Conservation (phyloP, 2,797 vertebrate genomes). For the Mionectes olivaceus region DNA sequence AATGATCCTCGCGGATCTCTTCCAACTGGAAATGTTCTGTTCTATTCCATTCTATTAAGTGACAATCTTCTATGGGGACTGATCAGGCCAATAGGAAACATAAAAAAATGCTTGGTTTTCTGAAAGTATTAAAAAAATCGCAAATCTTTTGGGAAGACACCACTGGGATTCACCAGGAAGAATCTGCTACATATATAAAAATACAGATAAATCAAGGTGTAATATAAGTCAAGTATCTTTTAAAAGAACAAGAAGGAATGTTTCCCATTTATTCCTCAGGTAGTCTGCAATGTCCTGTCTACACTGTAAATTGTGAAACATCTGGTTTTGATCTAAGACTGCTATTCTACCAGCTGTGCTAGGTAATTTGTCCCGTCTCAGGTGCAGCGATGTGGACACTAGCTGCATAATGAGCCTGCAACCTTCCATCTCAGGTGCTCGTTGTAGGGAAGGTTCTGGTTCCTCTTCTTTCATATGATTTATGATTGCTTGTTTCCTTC, state of each 20-base stretch:
- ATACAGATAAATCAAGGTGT: not conserved
- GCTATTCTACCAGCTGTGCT: not conserved
- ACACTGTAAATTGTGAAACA: not conserved
- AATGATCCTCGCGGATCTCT: not conserved
- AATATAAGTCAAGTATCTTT: not conserved
- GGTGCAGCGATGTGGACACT: not conserved
- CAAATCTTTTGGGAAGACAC: not conserved
- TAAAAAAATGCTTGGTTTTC: not conserved
- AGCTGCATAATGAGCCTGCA: fast-evolving
- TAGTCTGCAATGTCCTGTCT: not conserved
- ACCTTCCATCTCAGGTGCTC: not conserved
- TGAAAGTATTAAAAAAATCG: fast-evolving
- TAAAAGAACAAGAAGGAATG: not conserved
- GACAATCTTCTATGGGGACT: not conserved
- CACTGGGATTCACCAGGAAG: not conserved
- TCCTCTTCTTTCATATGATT: not conserved
- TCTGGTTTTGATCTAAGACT: not conserved
- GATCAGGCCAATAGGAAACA: not conserved
- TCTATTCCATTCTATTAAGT: not conserved
- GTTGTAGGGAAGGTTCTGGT: not conserved
- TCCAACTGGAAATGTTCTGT: not conserved
- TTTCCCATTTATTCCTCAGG: not conserved
- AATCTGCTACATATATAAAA: not conserved
- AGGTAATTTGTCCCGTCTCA: not conserved
- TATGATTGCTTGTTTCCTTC: not conserved